phyloP scores from a whole-genome alignment of 2,113 vertebrate species.

The Poecilia latipinna region DNA sequence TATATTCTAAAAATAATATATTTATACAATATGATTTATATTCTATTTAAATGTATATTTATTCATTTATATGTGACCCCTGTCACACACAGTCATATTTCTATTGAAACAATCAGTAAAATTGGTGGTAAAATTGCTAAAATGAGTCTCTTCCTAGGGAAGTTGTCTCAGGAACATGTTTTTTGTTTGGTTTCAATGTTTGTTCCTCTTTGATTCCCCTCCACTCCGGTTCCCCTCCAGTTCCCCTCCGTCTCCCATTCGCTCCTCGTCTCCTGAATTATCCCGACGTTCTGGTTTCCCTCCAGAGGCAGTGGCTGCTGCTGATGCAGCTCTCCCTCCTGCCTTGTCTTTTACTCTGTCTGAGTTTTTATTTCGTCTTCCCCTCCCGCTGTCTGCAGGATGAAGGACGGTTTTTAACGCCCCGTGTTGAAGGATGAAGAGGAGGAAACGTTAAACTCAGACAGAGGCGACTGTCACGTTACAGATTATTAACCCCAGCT shows the following conservation, averaged over 20 bases:
- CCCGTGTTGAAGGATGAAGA: neutral
- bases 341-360: slow-evolving; percentile 39
- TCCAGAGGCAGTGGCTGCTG: slow-evolving; percentile 57
- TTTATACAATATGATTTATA: too few species aligned
- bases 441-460: slow-evolving; percentile 28
- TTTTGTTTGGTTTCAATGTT: neutral
- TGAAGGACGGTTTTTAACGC: neutral
- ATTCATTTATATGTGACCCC: too few species aligned
- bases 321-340: slow-evolving; percentile 40
- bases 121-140: neutral
- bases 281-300: slow-evolving; percentile 57
- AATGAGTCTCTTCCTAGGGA: neutral
- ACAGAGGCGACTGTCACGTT: slow-evolving; percentile 44
- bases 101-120: neutral
- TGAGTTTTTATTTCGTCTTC: slow-evolving; percentile 6
- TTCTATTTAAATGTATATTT: too few species aligned
- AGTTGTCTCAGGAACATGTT: too few species aligned
- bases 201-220: neutral
- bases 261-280: slow-evolving; percentile 60
- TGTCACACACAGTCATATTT: too few species aligned
- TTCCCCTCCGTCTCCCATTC: slow-evolving; percentile 42
- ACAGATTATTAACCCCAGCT: slow-evolving; percentile 22
- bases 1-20: too few species aligned
- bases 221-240: neutral
- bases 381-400: neutral